Conservation (phyloP, 1,140 invertebrate genomes). For the Acromyrmex echinatior region DNA sequence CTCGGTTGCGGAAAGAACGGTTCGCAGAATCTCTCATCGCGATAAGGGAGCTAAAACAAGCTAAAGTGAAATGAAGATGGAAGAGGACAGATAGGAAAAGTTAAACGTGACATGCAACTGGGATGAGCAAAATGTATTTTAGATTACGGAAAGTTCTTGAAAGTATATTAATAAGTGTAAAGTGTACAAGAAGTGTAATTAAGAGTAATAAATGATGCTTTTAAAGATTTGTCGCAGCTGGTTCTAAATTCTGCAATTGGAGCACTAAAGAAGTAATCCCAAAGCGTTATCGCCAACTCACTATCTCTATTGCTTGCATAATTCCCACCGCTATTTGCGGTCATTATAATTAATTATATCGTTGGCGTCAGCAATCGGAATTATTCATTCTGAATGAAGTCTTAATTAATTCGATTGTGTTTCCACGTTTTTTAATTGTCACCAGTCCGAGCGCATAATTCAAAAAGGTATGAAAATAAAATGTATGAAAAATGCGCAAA, state of each 20-base stretch:
- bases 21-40: constrained; percentile 23
- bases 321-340: constrained; percentile 12
- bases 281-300: neutral
- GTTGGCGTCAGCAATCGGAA: constrained; percentile 39
- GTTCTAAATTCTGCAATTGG: neutral
- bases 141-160: neutral
- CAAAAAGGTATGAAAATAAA: neutral
- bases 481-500: neutral
- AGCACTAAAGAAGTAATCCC: neutral
- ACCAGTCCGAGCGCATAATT: neutral
- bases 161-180: neutral
- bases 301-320: constrained; percentile 46
- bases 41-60: neutral
- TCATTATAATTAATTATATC: constrained; percentile 42
- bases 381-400: constrained; percentile 21
- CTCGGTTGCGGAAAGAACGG: constrained; percentile 21
- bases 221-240: constrained; percentile 1
- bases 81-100: neutral
- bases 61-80: neutral
- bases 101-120: neutral
- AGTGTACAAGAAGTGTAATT: neutral
- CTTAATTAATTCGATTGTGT: constrained; percentile 56
- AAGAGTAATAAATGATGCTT: neutral
- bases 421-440: neutral
- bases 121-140: neutral